Evolutionary conservation across 1,140 invertebrate species (phyloP).

Genomic region (Carcinoscorpius rotundicauda): DNA sequence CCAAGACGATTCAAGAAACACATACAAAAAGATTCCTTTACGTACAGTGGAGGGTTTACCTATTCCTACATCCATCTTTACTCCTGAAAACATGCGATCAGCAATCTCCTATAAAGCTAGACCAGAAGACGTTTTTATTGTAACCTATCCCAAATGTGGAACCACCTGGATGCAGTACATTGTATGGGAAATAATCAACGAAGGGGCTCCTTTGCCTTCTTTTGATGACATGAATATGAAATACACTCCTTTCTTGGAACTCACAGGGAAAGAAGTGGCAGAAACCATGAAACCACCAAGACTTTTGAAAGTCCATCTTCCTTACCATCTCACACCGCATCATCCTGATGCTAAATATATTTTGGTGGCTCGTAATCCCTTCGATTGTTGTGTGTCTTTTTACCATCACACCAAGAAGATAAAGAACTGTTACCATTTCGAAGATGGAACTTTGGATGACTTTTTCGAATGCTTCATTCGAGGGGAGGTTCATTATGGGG

Average conservation of each 20-base stretch:
- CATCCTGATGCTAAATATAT: conserved; percentile 40
- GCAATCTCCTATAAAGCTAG: conserved; percentile 14
- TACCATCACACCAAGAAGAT: conserved; percentile 53
- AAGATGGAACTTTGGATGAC: conserved; percentile 11
- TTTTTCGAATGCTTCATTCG: conserved; percentile 18
- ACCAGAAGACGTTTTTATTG: conserved; percentile 30
- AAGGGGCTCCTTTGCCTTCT: conserved; percentile 1
- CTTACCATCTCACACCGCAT: conserved; percentile 50
- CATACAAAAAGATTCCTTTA: too few relatives aligned
- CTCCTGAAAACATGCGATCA: conserved; percentile 3
- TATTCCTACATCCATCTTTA: not conserved
- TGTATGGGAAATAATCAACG: conserved; percentile 5
- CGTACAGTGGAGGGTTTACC: not conserved
- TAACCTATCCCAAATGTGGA: conserved; percentile 31
- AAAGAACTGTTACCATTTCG: not conserved
- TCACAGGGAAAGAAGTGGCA: not conserved
- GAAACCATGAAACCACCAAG: not conserved
- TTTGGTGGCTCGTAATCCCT: conserved; percentile 68
- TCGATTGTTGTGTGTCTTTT: conserved; percentile 71
- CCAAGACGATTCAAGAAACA: too few relatives aligned
- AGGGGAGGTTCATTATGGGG: conserved; percentile 16
- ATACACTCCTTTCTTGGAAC: conserved; percentile 7
- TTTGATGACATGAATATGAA: not conserved
- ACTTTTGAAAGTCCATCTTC: conserved; percentile 53
- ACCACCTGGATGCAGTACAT: conserved; percentile 16